Evolutionary conservation across 2,797 vertebrate species (phyloP).

Genomic region (Sebastiscus tertius): DNA sequence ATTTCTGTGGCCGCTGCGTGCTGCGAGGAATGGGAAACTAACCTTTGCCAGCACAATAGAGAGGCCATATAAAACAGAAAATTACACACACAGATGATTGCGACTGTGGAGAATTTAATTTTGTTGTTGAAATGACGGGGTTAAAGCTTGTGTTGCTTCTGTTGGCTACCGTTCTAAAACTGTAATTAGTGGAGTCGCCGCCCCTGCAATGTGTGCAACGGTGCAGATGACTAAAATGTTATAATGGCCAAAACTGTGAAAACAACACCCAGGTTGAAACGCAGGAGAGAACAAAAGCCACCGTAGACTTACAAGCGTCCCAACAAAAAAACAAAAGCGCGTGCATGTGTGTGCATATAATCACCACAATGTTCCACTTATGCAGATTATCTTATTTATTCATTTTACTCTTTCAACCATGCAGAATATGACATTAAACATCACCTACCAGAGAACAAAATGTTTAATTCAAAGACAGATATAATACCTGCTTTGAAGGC

Average conservation of each 20-base stretch:
- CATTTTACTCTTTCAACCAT: background rate
- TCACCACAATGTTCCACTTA: background rate
- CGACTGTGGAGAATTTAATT: background rate
- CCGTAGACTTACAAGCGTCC: background rate
- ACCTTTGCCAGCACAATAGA: background rate
- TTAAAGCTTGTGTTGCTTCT: background rate
- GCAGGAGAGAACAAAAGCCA: background rate
- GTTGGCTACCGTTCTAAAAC: background rate
- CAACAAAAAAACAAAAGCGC: background rate
- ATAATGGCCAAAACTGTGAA: background rate
- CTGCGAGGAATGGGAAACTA: background rate
- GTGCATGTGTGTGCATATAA: background rate
- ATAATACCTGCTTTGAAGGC: conserved; percentile 24
- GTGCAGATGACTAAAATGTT: conserved; percentile 15
- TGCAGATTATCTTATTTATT: background rate
- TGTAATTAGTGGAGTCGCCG: background rate
- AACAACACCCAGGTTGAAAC: background rate
- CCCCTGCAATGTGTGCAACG: background rate
- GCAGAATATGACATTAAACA: background rate
- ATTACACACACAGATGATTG: background rate
- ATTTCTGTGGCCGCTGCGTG: background rate
- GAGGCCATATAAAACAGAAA: background rate
- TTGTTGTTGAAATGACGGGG: background rate
- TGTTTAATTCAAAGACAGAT: conserved; percentile 15
- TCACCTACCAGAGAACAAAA: conserved; percentile 4